These are phyloP conservation scores for Aphaenogaster rudis DNA, from an alignment of 1,140 invertebrate genomes.

Conservation along the genomic window DNA sequence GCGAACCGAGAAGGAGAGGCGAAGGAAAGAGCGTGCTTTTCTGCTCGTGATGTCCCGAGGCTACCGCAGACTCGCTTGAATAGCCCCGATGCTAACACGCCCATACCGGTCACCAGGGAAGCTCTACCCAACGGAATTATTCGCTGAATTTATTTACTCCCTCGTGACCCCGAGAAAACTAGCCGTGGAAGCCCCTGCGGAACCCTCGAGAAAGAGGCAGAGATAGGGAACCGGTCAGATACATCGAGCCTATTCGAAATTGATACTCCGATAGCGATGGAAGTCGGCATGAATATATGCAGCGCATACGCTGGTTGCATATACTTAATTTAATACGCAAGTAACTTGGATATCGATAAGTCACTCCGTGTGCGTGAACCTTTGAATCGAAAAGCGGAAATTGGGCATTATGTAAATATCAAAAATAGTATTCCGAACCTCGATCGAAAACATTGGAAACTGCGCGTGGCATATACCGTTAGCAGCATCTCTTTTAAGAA, in stretches of 20 bases:
- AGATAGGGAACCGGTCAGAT: constrained; percentile 65
- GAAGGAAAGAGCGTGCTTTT: constrained; percentile 71
- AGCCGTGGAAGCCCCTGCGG: constrained; percentile 59
- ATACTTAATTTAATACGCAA: constrained; percentile 50
- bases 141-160: constrained; percentile 81
- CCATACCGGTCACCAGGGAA: constrained; percentile 78
- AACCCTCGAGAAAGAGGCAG: constrained; percentile 13
- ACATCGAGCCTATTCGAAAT: constrained; percentile 69
- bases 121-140: constrained; percentile 75
- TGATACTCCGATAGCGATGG: constrained; percentile 70
- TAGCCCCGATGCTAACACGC: constrained; percentile 79
- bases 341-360: constrained; percentile 2
- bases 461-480: neutral
- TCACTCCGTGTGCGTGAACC: neutral
- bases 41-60: constrained; percentile 85
- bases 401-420: constrained; percentile 14
- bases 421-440: neutral
- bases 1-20: constrained; percentile 29
- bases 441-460: neutral
- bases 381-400: neutral
- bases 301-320: constrained; percentile 26
- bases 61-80: constrained; percentile 82
- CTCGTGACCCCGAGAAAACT: constrained; percentile 76
- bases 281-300: constrained; percentile 54
- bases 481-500: neutral